phyloP scores from a whole-genome alignment of 2,888 invertebrate species.

The Corbicula japonica region DNA sequence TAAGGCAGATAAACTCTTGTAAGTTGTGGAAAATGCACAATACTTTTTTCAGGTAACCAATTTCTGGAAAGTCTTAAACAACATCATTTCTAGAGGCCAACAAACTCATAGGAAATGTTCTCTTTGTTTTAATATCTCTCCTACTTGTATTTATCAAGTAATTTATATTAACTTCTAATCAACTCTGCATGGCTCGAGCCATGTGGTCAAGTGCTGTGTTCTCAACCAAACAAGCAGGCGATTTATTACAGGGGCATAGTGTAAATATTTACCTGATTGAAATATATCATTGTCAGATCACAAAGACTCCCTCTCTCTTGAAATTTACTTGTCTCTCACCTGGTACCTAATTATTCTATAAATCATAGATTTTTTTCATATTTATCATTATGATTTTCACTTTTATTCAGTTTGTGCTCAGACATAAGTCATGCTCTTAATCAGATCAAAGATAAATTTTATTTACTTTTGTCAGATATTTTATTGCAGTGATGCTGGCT shows the following conservation, averaged over 20 bases:
- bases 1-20: no score
- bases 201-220: constrained; percentile 48
- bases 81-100: no score
- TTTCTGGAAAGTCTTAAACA: no score
- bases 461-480: constrained; percentile 38
- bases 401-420: no score
- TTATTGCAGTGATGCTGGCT: no score
- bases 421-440: constrained; percentile 40
- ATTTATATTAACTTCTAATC: no score
- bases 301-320: constrained; percentile 16
- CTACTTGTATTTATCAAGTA: no score
- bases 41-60: no score
- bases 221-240: constrained; percentile 33
- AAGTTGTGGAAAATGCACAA: no score
- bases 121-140: no score
- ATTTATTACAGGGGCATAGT: constrained; percentile 40
- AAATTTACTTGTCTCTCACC: constrained; percentile 41
- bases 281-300: constrained; percentile 42
- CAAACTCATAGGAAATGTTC: no score
- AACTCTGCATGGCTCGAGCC: no score
- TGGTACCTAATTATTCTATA: constrained; percentile 40
- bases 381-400: constrained; percentile 60
- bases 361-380: constrained; percentile 53
- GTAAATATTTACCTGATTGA: constrained; percentile 53
- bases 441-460: constrained; percentile 48